Evolutionary conservation across 1,140 invertebrate genomes (phyloP).

Genomic region (Drosophila lacertosa): DNA sequence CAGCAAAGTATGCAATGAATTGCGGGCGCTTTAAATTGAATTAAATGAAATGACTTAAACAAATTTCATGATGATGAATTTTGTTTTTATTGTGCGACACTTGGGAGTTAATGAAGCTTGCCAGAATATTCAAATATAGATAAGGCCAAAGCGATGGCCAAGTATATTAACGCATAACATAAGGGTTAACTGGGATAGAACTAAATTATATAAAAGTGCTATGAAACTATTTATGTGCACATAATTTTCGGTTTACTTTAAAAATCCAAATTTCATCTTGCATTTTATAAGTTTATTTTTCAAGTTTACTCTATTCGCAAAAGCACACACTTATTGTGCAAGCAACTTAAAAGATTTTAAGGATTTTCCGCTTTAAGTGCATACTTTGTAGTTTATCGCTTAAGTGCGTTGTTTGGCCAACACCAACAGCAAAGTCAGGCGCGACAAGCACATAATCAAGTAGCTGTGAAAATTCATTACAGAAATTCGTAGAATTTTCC

Average conservation of each 20-base stretch:
- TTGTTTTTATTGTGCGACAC: conserved; percentile 44
- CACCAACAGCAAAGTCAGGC: conserved; percentile 8
- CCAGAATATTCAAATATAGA: not conserved
- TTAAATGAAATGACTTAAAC: conserved; percentile 47
- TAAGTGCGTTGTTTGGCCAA: not conserved
- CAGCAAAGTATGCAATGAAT: conserved; percentile 74
- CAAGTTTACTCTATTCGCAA: not conserved
- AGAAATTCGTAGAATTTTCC: conserved; percentile 43
- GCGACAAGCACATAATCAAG: conserved; percentile 11
- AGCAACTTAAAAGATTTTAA: not conserved
- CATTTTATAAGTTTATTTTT: no score
- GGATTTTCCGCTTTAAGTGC: not conserved
- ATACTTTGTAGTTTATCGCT: conserved; percentile 3
- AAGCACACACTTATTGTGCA: not conserved
- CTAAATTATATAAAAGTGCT: no score
- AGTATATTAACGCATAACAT: not conserved
- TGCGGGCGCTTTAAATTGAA: conserved; percentile 62
- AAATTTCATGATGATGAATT: conserved; percentile 52
- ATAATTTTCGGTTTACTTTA: no score
- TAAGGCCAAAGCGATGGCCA: not conserved
- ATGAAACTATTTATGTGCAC: no score
- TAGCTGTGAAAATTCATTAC: conserved; percentile 40
- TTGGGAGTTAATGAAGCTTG: conserved; percentile 35
- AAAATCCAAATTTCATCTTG: conserved; percentile 1
- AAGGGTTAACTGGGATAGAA: no score